Evolutionary conservation across 2,113 vertebrate genomes (phyloP), one percentile per base, ranked within the genome.

Genomic region (Colinus virginianus): DNA sequence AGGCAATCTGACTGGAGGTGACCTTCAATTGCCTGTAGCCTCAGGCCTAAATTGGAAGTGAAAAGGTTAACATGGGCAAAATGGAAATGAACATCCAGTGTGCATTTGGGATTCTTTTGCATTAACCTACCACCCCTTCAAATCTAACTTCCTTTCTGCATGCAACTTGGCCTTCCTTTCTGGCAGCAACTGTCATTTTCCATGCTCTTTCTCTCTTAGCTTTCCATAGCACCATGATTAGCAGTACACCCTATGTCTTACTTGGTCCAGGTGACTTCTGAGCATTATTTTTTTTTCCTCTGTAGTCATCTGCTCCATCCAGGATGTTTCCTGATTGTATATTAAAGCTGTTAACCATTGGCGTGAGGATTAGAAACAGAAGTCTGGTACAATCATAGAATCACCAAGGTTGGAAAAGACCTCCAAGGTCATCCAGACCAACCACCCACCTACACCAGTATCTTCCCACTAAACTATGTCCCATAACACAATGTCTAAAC

Each of bases 51-150:
- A 58, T 48, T 22, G 25, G 26, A 76, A 87, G 23, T 2, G 1
- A 34, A 72, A 82, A 87, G 23, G 26, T 72, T 92, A 58, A 82
- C 89, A 45, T 5, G 5, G 18, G 38, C 53, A 70, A 92, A 91
- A 77, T 66, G 34, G 53, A 91, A 95, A 82, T 34, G 30, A 14
- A 25, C 62, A 66, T 32, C 36, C 55, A 69, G 25, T 1, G 1
- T n/a, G 16, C 20, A 22, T 84, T 68, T 87, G 70, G 58, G 58
- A 78, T 53, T 91, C 34, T 19, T 76, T 36, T 84, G 19, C 45
- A 40, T 90, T 84, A 88, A 67, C 74, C 66, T 90, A 12, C 19
- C 11, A 0, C 3, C 26, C 3, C 9, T 32, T 58, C 23, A 87
- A 88, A 93, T 72, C 75, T 58, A 53, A 8, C 30, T 53, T 12